Evolutionary conservation across 2,888 invertebrate genomes (phyloP).

Genomic region (Agriotes lineatus): DNA sequence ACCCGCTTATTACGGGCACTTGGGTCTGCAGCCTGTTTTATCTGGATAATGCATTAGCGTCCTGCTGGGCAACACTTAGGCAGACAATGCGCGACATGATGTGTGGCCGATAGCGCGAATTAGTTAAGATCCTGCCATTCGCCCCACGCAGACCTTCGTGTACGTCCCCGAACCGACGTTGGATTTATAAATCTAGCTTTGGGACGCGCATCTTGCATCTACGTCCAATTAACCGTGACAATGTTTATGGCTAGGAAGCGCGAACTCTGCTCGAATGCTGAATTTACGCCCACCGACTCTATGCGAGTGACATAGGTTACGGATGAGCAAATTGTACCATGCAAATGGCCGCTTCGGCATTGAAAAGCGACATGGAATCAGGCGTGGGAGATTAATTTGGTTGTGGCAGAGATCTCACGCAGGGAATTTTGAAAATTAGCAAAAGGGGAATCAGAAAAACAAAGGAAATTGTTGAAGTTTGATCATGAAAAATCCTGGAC

Average conservation of each 20-base stretch:
- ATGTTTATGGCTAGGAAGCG: conserved; percentile 38
- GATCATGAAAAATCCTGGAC: too few relatives aligned
- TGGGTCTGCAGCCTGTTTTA: conserved; percentile 16
- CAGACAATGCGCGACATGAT: conserved; percentile 13
- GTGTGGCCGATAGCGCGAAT: conserved; percentile 6
- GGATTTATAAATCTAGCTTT: conserved; percentile 9
- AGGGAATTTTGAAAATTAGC: too few relatives aligned
- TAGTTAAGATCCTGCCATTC: neutral
- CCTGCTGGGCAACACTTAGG: conserved; percentile 26
- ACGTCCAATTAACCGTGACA: conserved; percentile 35
- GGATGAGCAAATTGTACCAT: conserved; percentile 28
- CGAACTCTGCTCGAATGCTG: conserved; percentile 23
- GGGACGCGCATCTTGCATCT: conserved; percentile 25
- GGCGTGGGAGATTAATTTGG: neutral
- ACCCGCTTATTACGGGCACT: conserved; percentile 4
- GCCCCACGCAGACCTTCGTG: neutral
- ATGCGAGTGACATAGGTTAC: conserved; percentile 31
- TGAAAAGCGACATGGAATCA: neutral
- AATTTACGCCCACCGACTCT: conserved; percentile 27
- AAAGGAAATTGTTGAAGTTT: too few relatives aligned
- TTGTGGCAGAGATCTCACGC: too few relatives aligned
- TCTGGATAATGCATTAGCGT: conserved; percentile 21
- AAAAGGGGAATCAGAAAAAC: too few relatives aligned
- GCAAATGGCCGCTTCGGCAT: conserved; percentile 1
- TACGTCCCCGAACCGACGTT: neutral